A percentile compares a stretch with the other conserved stretches of the same genome.
Conservation (phyloP, 2,113 vertebrate genomes). For the Anser brachyrhynchus region DNA sequence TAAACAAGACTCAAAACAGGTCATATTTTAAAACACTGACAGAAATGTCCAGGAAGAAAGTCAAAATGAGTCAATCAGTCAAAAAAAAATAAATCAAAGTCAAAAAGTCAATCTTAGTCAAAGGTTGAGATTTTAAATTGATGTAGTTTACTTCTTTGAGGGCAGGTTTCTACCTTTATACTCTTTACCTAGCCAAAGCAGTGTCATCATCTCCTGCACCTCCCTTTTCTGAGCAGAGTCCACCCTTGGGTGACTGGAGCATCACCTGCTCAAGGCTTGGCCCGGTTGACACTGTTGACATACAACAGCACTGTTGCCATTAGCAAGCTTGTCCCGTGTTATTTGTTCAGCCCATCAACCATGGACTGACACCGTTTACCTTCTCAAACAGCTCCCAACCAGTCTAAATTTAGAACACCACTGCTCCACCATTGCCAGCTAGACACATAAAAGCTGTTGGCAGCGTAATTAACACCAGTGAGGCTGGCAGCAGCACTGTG, state of each 20-base stretch:
- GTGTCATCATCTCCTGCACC: rapidly evolving
- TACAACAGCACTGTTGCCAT: rapidly evolving
- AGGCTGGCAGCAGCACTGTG: neutral
- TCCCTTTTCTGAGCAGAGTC: neutral
- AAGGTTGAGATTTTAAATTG: neutral
- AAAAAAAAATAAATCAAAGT: neutral
- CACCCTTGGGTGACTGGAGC: rapidly evolving
- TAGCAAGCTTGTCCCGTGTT: neutral
- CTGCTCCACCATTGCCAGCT: neutral
- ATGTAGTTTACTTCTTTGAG: neutral
- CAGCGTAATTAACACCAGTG: neutral
- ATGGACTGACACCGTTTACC: neutral
- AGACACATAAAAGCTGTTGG: neutral
- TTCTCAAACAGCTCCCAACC: rapidly evolving
- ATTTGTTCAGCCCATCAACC: neutral
- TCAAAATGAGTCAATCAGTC: neutral
- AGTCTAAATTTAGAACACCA: neutral
- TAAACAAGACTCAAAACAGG: rapidly evolving
- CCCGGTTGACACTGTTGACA: neutral
- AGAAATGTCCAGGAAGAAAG: neutral
- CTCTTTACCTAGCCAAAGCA: neutral
- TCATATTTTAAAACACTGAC: neutral
- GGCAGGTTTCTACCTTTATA: neutral
- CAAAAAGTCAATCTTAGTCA: neutral
- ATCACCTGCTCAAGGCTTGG: neutral